Base-by-base conservation (phyloP, 1,140 invertebrate genomes). In the Vanessa atalanta region DNA sequence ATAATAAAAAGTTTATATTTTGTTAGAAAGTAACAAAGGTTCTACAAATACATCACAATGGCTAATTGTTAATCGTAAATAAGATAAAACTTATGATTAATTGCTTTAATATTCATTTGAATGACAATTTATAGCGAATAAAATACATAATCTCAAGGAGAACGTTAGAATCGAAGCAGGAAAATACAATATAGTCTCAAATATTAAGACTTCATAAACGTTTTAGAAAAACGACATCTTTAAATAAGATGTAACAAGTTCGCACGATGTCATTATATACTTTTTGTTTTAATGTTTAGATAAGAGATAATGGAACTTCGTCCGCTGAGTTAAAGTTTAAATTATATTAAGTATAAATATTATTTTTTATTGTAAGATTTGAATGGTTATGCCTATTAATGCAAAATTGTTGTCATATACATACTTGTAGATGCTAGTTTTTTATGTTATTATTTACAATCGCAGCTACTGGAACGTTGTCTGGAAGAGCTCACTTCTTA, bases 181-280 rank as follows among this genome's bases (percentile, higher is more conserved):
- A 67, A 66, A 67, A 67, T 20, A 69, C 37, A 69, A 60, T 16
- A 57, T 57, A 20, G 37, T 60, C 20, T 57, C 26, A 47, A 60
- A 57, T 69, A 69, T 53, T 69, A 69, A 69, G 47, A 47, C 23
- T 69, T 16, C 16, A 69, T 60, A 31, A 48, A 60, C 4, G 31
- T 37, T 57, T 57, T 2, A 57, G 16, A 57, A 57, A 57, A 57
- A 57, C 23, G 53, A 23, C 20, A 57, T 57, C 53, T 57, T 57
- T 23, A 57, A 57, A 53, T 53, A 16, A 57, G 53, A 57, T 57
- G 20, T 57, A 37, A 61, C 13, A 12, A 61, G 26, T 31, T 61
- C 57, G 13, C 57, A 61, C 57, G 57, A 61, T 31, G 6, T 61
- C 31, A 37, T 61, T 23, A 61, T 61, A 1, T 15, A 61, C 4